Evolutionary conservation across 2,797 vertebrate genomes (phyloP).

Genomic region (Mus caroli): DNA sequence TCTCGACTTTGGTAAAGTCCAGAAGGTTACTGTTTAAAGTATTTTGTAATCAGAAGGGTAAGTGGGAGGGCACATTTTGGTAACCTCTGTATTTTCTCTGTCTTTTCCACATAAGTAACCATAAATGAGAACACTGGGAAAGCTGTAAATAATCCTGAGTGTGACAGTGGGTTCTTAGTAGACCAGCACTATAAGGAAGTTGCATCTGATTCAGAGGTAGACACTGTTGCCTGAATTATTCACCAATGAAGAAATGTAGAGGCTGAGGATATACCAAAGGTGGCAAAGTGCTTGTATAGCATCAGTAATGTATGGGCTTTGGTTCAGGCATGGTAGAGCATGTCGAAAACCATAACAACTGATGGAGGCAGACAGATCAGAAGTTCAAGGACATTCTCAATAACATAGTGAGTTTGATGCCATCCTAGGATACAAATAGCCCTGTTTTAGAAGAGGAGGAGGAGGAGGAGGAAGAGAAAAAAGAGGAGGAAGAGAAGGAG

Average conservation of each 20-base stretch:
- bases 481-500: not conserved
- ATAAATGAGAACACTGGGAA: not conserved
- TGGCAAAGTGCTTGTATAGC: not conserved
- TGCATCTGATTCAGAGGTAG: not conserved
- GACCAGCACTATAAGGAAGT: not conserved
- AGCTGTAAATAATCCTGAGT: not conserved
- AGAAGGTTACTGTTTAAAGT: not conserved
- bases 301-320: not conserved
- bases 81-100: not conserved
- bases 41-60: not conserved
- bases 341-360: not conserved
- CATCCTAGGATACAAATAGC: not conserved
- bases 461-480: too few species aligned
- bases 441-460: not conserved
- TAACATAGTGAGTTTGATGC: not conserved
- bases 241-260: not conserved
- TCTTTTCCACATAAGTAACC: slow-evolving; percentile 8
- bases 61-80: not conserved
- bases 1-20: not conserved
- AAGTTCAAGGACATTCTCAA: not conserved
- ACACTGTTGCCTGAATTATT: not conserved
- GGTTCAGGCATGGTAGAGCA: not conserved
- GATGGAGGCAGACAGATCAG: too few species aligned
- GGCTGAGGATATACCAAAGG: not conserved
- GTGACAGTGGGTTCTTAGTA: not conserved